phyloP scores from a whole-genome alignment of 92 coral and sea anemone genomes.

The Muricea muricata region DNA sequence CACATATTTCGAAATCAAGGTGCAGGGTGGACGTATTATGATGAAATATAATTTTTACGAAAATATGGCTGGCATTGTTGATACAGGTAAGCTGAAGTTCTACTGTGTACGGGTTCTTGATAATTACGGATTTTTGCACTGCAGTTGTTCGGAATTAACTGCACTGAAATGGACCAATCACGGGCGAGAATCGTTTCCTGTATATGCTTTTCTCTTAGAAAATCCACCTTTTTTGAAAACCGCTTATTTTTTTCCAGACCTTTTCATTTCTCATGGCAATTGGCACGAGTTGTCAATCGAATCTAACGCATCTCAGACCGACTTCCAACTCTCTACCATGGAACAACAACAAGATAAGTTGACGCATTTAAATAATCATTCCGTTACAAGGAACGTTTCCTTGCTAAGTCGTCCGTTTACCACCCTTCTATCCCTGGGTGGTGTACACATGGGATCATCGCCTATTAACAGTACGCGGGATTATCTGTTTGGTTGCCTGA shows the following conservation, averaged over 20 bases:
- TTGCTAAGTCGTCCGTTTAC: background rate
- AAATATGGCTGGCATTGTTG: constrained; percentile 50
- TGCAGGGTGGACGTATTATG: constrained; percentile 58
- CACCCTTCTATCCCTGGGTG: constrained; percentile 1
- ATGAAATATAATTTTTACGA: constrained; percentile 60
- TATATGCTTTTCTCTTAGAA: too few relatives aligned
- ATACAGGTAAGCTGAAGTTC: constrained; percentile 82
- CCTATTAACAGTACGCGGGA: background rate
- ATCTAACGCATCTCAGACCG: constrained; percentile 54
- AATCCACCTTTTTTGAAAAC: too few relatives aligned
- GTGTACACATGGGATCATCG: constrained; percentile 18
- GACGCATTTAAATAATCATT: background rate
- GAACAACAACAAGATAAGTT: background rate
- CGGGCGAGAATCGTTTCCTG: too few relatives aligned
- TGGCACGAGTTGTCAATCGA: constrained; percentile 79
- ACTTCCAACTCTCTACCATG: constrained; percentile 27
- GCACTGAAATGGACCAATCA: too few relatives aligned
- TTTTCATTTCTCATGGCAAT: constrained; percentile 73
- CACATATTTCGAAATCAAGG: constrained; percentile 57
- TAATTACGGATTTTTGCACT: too few relatives aligned
- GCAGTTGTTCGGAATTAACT: too few relatives aligned
- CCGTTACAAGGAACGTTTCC: background rate
- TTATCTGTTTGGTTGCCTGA: constrained; percentile 80
- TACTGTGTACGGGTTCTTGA: too few relatives aligned
- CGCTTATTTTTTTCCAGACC: constrained; percentile 30